These are phyloP conservation scores for Pseudomyrmex pallidus DNA, from an alignment of 1,140 invertebrate genomes.

Conservation along the genomic window DNA sequence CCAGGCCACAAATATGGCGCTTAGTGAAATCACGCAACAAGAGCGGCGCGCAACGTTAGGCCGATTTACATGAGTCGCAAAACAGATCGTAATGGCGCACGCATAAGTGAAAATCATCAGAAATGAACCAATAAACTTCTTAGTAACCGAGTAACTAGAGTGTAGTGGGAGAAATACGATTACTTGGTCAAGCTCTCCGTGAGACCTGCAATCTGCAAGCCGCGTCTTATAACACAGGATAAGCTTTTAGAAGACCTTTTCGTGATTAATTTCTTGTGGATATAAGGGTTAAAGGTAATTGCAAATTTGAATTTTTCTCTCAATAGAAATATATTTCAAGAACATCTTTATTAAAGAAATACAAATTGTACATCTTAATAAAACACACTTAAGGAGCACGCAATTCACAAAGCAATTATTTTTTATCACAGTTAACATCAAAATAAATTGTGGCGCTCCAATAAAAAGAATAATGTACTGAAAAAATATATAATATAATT, in stretches of 20 bases:
- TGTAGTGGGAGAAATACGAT: too few relatives aligned
- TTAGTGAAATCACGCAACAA: slow-evolving; percentile 23
- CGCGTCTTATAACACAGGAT: too few relatives aligned
- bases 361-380: background rate
- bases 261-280: too few relatives aligned
- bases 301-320: background rate
- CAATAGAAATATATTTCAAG: background rate
- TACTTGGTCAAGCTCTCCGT: too few relatives aligned
- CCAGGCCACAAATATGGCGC: slow-evolving; percentile 74
- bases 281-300: background rate
- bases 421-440: slow-evolving; percentile 45
- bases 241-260: too few relatives aligned
- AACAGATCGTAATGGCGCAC: too few relatives aligned
- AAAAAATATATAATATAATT: background rate
- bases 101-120: too few relatives aligned
- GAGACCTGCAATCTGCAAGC: too few relatives aligned
- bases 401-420: background rate
- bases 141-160: too few relatives aligned
- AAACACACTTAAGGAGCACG: background rate
- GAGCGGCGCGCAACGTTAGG: slow-evolving; percentile 3
- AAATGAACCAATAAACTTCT: too few relatives aligned
- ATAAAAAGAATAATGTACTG: background rate
- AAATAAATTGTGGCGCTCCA: slow-evolving; percentile 8
- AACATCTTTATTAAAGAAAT: slow-evolving; percentile 34
- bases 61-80: background rate